Evolutionary conservation across 2,888 invertebrate species (phyloP), one percentile per base, ranked within the genome.

Genomic region (Carterocephalus palaemon): DNA sequence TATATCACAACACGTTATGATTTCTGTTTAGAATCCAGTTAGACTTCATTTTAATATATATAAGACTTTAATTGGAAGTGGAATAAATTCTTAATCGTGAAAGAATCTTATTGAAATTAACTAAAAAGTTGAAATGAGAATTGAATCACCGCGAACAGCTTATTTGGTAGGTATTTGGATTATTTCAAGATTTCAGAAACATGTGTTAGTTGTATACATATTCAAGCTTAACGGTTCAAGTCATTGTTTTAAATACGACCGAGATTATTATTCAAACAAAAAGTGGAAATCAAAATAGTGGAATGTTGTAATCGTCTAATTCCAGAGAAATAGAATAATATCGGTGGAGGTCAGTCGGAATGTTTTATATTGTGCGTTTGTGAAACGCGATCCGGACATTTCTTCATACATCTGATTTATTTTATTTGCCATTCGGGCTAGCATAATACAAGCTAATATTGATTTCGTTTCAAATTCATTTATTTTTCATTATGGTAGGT

Each of bases 221-320:
- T 26, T 34, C 28, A 15, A 9, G 23, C n/a, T 16, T 10, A 41
- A 19, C 19, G 9, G 9, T 19, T 7, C 7, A 45, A 47, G 51
- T 53, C 47, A 53, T 58, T 60, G 57, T 56, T 56, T 41, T 59
- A 45, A 34, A 51, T 46, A 38, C 33, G 34, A 17, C 24, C 33
- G 60, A 64, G 59, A 53, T 60, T 69, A 68, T 68, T 72, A 67
- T 70, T 67, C 60, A 63, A 67, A 41, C 42, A 76, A 76, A 75
- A 75, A 76, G 63, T 66, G 49, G 49, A 62, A 63, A 71, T 73
- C 53, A 64, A 67, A 75, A 74, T 63, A 67, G 64, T 64, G 58
- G 56, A 63, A 67, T 80, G 76, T 68, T 73, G 81, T 75, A 81
- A 80, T 75, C 59, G 59, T 73, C 76, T 80, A 80, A 79, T 74